Percentiles rank a stretch among this genome's conserved stretches.
Evolutionary conservation across 2,797 vertebrate species (phyloP).

Genomic region (Sebastes itinus): DNA sequence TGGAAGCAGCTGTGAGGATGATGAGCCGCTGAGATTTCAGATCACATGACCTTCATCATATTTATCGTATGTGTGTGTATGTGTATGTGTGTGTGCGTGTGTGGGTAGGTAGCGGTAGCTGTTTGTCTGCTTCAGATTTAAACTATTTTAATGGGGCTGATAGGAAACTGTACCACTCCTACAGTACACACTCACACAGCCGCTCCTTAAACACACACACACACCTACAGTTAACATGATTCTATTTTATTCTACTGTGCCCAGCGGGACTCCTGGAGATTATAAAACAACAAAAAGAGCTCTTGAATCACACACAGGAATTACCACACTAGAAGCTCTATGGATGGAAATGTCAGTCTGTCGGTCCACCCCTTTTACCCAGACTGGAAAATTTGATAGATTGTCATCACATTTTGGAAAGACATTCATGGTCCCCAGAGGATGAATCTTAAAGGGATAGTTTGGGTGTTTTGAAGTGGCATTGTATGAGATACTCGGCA

Average conservation of each 20-base stretch:
- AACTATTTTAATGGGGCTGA: constrained; percentile 65
- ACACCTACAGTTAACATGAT: constrained; percentile 1
- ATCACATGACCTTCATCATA: neutral
- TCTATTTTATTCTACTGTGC: neutral
- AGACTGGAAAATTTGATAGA: neutral
- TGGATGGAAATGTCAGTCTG: neutral
- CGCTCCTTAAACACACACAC: neutral
- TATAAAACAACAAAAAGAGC: neutral
- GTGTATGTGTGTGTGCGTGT: neutral
- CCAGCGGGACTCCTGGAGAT: accelerated
- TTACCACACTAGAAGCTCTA: neutral
- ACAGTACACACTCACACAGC: constrained; percentile 12
- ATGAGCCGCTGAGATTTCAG: constrained; percentile 11
- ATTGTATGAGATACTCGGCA: no score
- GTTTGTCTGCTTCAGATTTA: constrained; percentile 42
- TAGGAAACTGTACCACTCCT: constrained; percentile 46
- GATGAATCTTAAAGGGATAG: neutral
- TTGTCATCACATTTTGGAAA: neutral
- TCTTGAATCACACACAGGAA: neutral
- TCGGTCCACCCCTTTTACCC: no score
- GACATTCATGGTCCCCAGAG: neutral
- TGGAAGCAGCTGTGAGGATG: neutral
- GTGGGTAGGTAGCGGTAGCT: constrained; percentile 11
- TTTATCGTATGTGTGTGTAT: neutral
- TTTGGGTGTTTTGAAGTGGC: no score